Base-by-base conservation (phyloP, 2,113 vertebrate genomes). In the Oryctolagus cuniculus region DNA sequence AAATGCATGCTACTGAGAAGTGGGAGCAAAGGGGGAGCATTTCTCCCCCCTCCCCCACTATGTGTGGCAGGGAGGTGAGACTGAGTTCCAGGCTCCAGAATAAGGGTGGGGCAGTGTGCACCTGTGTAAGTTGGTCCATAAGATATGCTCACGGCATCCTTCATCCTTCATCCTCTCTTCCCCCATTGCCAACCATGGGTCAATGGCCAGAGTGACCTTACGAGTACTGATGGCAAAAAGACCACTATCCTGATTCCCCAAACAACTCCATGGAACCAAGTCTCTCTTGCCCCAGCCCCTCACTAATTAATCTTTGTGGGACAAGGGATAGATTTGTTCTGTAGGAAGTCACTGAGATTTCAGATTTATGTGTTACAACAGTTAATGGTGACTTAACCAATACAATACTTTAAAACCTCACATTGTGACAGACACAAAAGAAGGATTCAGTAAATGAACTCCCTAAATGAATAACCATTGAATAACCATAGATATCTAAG, bases 121-220 rank as follows among this genome's bases (percentile, higher is more conserved):
- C 5, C 16, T 0, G 0, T 36, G 22, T 11, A 72, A 67, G 2
- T 27, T 61, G 44, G 3, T n/a, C 24, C 0, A 0, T 12, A 19
- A 74, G 49, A 7, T 82, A 36, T 29, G 44, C 12, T 51, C 7
- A 3, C 0, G 3, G 0, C 8, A 12, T 12, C 44, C n/a, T 63
- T 44, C 5, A 8, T 80, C 34, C 29, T 10, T n/a, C n/a, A 70
- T 19, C 22, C 36, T 29, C 7, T 66, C n/a, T 78, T n/a, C 4
- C 22, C 38, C n/a, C 6, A 78, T 74, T 25, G 25, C 55, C 49
- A 22, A 5, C 64, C 34, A 72, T 64, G 55, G 12, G 36, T 2
- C 38, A 49, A 29, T 24, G 51, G 17, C 16, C 70, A 69, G 10
- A 38, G 24, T 27, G 27, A 51, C 6, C 22, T 29, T 7, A 1